Conservation (phyloP, 2,797 vertebrate genomes). For the Tapera naevia region DNA sequence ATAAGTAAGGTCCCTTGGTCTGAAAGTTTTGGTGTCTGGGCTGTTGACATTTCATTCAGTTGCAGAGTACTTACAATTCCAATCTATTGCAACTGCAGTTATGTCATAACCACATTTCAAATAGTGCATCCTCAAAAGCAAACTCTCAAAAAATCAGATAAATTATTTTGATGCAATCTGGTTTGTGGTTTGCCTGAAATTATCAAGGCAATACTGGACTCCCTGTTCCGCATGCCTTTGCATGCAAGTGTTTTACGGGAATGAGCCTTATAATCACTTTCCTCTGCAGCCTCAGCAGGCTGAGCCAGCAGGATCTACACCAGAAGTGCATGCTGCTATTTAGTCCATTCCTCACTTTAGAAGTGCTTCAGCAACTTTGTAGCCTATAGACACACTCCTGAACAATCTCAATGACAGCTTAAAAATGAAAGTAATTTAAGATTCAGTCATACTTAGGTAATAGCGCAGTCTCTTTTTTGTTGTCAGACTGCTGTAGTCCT, state of each 20-base stretch:
- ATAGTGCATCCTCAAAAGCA: background rate
- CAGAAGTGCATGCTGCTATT: background rate
- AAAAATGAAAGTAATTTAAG: background rate
- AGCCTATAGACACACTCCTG: background rate
- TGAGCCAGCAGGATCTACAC: background rate
- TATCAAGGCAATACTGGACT: background rate
- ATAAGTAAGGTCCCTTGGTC: background rate
- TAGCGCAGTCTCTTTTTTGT: background rate
- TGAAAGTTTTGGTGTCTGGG: background rate
- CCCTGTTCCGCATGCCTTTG: background rate
- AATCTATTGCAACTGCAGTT: background rate
- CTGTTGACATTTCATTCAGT: background rate
- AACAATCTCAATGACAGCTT: background rate
- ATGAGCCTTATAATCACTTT: background rate
- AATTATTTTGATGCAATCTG: background rate
- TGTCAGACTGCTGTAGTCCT: background rate
- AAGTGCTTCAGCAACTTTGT: background rate
- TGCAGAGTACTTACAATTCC: background rate
- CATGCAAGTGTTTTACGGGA: background rate
- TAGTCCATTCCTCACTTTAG: background rate
- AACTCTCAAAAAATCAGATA: background rate
- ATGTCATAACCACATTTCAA: background rate
- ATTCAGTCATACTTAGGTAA: background rate
- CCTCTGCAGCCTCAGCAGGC: background rate
- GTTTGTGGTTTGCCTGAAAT: background rate